Evolutionary conservation across 2,797 vertebrate genomes (phyloP).

Genomic region (Dallia pectoralis): DNA sequence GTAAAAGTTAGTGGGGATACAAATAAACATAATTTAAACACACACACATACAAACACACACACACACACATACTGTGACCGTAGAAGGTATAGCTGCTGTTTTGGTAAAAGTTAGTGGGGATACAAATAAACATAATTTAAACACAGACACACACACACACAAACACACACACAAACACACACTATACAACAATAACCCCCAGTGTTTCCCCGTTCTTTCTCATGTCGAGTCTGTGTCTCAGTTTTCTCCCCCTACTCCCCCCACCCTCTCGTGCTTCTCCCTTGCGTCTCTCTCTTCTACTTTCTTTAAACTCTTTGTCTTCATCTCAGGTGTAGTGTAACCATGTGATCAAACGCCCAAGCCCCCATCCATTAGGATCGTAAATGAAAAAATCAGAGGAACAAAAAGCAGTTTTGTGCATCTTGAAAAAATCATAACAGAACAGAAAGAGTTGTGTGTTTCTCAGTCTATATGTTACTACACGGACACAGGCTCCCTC

Average conservation of each 20-base stretch:
- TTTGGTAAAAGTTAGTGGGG: too few relatives aligned
- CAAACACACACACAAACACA: constrained; percentile 52
- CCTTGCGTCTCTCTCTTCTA: constrained; percentile 40
- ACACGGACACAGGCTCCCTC: constrained; percentile 66
- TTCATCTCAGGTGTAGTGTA: constrained; percentile 83
- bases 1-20: too few relatives aligned
- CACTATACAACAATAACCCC: constrained; percentile 77
- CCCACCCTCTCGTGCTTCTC: constrained; percentile 34
- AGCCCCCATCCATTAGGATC: constrained; percentile 80
- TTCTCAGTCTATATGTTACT: constrained; percentile 71
- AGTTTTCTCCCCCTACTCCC: constrained; percentile 62
- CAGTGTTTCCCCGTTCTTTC: constrained; percentile 69
- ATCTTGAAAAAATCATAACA: constrained; percentile 81
- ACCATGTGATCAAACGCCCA: constrained; percentile 85
- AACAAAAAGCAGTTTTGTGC: constrained; percentile 85
- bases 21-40: constrained; percentile 9
- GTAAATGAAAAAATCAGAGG: constrained; percentile 76
- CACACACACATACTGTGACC: constrained; percentile 9
- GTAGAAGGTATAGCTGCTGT: too few relatives aligned
- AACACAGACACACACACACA: constrained; percentile 34
- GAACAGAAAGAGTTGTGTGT: constrained; percentile 75
- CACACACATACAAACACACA: constrained; percentile 16
- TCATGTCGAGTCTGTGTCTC: constrained; percentile 73
- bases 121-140: not conserved
- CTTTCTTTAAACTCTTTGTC: constrained; percentile 83